Evolutionary conservation across 2,113 vertebrate species (phyloP).

Genomic region (Hylia prasina): DNA sequence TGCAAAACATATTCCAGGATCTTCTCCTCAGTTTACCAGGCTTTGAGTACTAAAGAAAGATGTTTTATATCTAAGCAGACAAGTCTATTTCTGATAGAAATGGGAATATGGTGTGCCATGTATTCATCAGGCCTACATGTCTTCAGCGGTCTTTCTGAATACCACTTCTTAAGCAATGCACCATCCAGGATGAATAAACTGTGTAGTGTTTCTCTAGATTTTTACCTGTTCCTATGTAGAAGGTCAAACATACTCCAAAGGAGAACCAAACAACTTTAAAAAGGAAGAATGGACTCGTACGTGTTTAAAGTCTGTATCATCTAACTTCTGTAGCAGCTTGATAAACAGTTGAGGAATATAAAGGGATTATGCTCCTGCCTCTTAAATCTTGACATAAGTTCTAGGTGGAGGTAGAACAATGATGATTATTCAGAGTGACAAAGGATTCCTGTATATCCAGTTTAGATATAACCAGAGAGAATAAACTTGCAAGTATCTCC

Average conservation of each 20-base stretch:
- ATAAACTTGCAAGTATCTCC: not conserved
- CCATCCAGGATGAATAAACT: not conserved
- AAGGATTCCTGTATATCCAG: not conserved
- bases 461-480: not conserved
- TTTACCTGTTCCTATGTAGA: not conserved
- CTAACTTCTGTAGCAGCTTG: not conserved
- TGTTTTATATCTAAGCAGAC: not conserved
- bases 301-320: not conserved
- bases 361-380: not conserved
- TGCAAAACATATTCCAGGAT: not conserved
- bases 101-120: not conserved
- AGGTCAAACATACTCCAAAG: not conserved
- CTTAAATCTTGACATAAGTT: not conserved
- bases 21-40: not conserved
- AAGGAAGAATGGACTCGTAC: not conserved
- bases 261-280: not conserved
- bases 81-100: not conserved
- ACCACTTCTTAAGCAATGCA: not conserved
- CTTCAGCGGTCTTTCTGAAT: not conserved
- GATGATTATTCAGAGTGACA: not conserved
- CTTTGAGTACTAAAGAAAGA: not conserved
- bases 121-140: not conserved
- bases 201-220: not conserved
- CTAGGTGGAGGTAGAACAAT: not conserved
- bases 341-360: not conserved